phyloP scores from a whole-genome alignment of 2,113 vertebrate species.

The Perca fluviatilis region DNA sequence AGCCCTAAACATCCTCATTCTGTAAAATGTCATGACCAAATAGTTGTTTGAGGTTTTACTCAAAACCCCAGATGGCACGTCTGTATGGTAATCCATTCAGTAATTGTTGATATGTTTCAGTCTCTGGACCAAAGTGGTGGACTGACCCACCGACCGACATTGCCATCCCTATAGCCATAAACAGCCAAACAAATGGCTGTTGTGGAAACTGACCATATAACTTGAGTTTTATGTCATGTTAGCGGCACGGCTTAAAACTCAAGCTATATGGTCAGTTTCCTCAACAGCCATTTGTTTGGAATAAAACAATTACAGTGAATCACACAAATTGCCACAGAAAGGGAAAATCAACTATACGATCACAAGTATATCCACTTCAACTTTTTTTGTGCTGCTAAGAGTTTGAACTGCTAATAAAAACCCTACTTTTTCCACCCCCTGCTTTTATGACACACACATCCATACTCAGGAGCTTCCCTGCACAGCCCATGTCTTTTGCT shows the following conservation, averaged over 20 bases:
- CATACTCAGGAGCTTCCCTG: conserved; percentile 10
- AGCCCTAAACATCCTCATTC: too few relatives aligned
- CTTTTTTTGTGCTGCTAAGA: neutral
- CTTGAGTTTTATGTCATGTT: too few relatives aligned
- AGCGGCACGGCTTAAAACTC: neutral
- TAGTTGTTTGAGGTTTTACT: too few relatives aligned
- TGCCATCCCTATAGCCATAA: neutral
- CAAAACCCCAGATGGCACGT: neutral
- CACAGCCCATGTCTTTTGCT: conserved; percentile 3
- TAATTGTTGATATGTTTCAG: neutral
- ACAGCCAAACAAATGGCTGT: too few relatives aligned
- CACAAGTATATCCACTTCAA: neutral
- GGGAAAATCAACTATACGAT: neutral
- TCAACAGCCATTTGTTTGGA: neutral
- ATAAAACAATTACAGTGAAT: neutral
- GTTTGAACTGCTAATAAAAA: neutral
- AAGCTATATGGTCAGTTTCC: neutral
- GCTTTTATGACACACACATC: neutral
- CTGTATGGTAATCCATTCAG: neutral
- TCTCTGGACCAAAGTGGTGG: neutral
- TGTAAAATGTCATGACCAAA: too few relatives aligned
- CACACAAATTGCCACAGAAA: neutral
- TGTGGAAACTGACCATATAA: too few relatives aligned
- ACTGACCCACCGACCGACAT: neutral
- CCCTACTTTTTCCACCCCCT: neutral